Evolutionary conservation across 1,140 invertebrate genomes (phyloP).

Genomic region (Parasteatoda tepidariorum): DNA sequence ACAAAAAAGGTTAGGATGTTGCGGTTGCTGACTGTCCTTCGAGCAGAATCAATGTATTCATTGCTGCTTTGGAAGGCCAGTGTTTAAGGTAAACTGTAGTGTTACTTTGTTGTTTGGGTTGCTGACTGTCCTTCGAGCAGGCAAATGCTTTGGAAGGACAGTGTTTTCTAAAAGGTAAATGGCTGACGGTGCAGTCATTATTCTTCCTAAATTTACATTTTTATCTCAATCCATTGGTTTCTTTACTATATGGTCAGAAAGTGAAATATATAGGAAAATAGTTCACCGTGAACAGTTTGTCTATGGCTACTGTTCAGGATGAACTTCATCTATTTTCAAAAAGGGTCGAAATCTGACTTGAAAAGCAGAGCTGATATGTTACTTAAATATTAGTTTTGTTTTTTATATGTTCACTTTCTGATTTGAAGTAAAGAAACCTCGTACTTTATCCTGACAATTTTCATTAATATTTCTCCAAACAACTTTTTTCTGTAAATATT

Average conservation of each 20-base stretch:
- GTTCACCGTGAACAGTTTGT: too few species aligned
- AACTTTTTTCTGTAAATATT: not conserved
- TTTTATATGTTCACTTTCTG: not conserved
- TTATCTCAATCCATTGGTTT: not conserved
- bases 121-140: constrained; percentile 54
- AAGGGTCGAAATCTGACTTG: too few species aligned
- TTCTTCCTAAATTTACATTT: not conserved
- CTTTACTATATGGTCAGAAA: not conserved
- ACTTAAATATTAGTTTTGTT: constrained; percentile 1
- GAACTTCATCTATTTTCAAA: too few species aligned
- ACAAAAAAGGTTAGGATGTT: constrained; percentile 41
- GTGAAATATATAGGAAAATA: too few species aligned
- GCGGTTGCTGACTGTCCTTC: constrained; percentile 55
- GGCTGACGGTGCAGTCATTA: not conserved
- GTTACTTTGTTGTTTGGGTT: constrained; percentile 22
- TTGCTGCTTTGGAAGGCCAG: constrained; percentile 56
- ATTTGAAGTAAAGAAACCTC: constrained; percentile 15
- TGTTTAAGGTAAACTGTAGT: constrained; percentile 34
- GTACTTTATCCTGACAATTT: not conserved
- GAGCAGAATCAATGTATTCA: constrained; percentile 38
- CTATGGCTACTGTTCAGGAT: too few species aligned
- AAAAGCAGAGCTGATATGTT: not conserved
- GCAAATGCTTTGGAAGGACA: constrained; percentile 55
- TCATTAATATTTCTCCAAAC: not conserved
- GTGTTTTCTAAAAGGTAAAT: constrained; percentile 22